phyloP scores from a whole-genome alignment of 2,113 vertebrate species.

The Calcarius ornatus region DNA sequence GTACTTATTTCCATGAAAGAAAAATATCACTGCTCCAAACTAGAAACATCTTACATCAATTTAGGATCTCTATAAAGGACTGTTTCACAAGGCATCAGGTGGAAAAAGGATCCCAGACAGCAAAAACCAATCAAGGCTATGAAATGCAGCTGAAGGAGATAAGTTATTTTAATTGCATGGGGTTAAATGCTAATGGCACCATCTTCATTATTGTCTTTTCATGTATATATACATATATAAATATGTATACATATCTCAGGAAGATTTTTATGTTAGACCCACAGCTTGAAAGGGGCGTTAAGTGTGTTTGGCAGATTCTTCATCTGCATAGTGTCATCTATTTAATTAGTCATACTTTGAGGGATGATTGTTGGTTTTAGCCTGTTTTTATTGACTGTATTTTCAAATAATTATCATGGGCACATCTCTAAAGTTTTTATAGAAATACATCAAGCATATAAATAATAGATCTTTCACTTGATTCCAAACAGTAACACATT shows the following conservation, averaged over 20 bases:
- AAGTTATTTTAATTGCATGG: background rate
- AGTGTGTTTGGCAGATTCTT: background rate
- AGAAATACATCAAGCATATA: background rate
- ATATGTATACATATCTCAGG: background rate
- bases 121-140: background rate
- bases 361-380: background rate
- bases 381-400: background rate
- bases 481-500: background rate
- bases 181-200: background rate
- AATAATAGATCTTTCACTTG: constrained; percentile 41
- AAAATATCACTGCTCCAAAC: background rate
- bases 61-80: background rate
- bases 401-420: constrained; percentile 12
- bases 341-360: constrained; percentile 11
- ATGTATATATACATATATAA: background rate
- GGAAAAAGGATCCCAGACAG: background rate
- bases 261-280: background rate
- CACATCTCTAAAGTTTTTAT: background rate
- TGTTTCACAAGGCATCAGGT: background rate
- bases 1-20: background rate
- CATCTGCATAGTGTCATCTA: background rate
- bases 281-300: background rate
- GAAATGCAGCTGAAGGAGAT: background rate
- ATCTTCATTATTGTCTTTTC: background rate
- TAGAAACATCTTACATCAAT: background rate